A percentile compares a stretch with the other conserved stretches of the same genome.
Evolutionary conservation across 1,140 invertebrate species (phyloP).

Genomic region (Magallana angulata): DNA sequence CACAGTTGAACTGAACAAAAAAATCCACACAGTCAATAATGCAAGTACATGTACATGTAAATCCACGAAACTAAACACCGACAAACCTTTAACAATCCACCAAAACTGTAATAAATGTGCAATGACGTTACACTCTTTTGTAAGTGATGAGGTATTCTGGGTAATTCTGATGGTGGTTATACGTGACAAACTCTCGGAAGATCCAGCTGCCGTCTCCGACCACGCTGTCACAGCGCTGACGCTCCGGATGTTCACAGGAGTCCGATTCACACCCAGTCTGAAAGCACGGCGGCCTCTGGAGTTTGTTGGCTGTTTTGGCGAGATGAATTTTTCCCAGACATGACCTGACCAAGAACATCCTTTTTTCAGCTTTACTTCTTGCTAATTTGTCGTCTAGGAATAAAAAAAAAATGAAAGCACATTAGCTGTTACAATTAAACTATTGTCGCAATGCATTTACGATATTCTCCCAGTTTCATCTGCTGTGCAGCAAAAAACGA

Average conservation of each 20-base stretch:
- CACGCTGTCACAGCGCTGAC: conserved; percentile 35
- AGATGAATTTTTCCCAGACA: conserved; percentile 59
- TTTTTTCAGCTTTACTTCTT: conserved; percentile 44
- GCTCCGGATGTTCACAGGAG: not conserved
- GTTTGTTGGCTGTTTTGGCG: conserved; percentile 10
- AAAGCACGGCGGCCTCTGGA: conserved; percentile 58
- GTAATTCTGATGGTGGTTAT: conserved; percentile 30
- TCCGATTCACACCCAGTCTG: conserved; percentile 40
- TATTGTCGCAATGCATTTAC: too few relatives aligned
- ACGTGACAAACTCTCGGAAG: conserved; percentile 46
- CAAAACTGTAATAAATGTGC: too few relatives aligned
- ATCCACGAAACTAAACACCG: too few relatives aligned
- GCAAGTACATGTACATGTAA: too few relatives aligned
- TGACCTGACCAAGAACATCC: conserved; percentile 57
- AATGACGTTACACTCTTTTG: not conserved
- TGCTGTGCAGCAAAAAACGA: too few relatives aligned
- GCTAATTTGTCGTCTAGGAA: conserved; percentile 47
- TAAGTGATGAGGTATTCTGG: conserved; percentile 46
- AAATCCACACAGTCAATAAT: too few relatives aligned
- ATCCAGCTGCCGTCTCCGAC: conserved; percentile 42
- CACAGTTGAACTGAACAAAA: too few relatives aligned
- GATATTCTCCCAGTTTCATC: not conserved
- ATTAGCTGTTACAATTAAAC: too few relatives aligned
- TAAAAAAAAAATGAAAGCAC: not conserved
- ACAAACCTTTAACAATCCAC: too few relatives aligned